A percentile compares a stretch with the other conserved stretches of the same genome.
Conservation (phyloP, 2,888 invertebrate species). For the Nomada fucata region DNA sequence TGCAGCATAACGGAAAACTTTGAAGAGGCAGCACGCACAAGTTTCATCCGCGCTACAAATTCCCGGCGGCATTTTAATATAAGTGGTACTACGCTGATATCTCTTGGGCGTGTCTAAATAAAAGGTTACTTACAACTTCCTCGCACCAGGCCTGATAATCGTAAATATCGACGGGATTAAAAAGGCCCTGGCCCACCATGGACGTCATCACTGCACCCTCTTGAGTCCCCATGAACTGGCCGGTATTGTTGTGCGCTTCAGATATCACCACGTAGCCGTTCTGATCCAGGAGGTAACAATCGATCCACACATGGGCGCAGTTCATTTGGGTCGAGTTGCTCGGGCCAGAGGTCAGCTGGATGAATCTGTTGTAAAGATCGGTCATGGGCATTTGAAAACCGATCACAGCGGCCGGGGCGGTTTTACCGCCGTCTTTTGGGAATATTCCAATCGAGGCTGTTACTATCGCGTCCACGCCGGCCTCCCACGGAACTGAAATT, state of each 20-base stretch:
- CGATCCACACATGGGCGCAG: slow-evolving; percentile 80
- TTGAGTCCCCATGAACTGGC: slow-evolving; percentile 94
- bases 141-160: slow-evolving; percentile 94
- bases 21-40: no score
- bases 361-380: slow-evolving; percentile 89
- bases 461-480: slow-evolving; percentile 87
- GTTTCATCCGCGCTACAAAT: no score
- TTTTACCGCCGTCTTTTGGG: slow-evolving; percentile 89
- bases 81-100: no score
- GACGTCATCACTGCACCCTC: slow-evolving; percentile 91
- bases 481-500: slow-evolving; percentile 75
- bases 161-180: slow-evolving; percentile 90
- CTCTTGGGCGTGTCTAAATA: no score
- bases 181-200: slow-evolving; percentile 90
- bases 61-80: no score
- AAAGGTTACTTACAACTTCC: slow-evolving; percentile 80
- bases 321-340: slow-evolving; percentile 82
- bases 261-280: slow-evolving; percentile 95
- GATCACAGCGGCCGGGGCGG: slow-evolving; percentile 94
- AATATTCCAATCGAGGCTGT: slow-evolving; percentile 94
- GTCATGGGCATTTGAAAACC: slow-evolving; percentile 93
- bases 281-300: slow-evolving; percentile 96
- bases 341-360: slow-evolving; percentile 87
- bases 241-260: slow-evolving; percentile 88
- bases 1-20: no score